phyloP scores from a whole-genome alignment of 2,113 vertebrate species.

The Apteryx mantelli region DNA sequence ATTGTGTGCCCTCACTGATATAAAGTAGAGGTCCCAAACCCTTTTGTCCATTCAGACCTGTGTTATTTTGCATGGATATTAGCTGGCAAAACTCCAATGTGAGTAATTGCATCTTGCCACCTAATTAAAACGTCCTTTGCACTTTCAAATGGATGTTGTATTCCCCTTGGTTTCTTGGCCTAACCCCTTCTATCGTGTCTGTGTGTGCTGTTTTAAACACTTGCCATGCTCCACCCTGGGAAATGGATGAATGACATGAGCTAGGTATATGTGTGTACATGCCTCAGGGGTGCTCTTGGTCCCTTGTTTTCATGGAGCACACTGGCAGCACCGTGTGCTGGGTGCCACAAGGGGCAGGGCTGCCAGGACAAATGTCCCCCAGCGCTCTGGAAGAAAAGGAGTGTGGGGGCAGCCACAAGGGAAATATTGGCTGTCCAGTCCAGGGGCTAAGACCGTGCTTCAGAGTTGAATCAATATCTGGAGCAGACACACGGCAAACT shows the following conservation, averaged over 20 bases:
- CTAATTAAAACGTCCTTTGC: not conserved
- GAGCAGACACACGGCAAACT: not conserved
- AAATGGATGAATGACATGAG: accelerated
- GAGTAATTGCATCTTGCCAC: not conserved
- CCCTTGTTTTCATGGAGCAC: not conserved
- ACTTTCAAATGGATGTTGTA: not conserved
- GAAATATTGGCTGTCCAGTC: not conserved
- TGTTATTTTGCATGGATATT: not conserved
- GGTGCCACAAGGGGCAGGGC: not conserved
- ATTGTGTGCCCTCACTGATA: not conserved
- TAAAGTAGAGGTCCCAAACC: not conserved
- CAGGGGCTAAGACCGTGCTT: not conserved
- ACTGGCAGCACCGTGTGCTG: accelerated
- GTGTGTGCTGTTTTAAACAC: not conserved
- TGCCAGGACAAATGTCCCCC: not conserved
- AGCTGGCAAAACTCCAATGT: conserved; percentile 1
- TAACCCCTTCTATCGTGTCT: not conserved
- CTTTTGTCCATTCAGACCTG: not conserved
- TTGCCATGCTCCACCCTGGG: not conserved
- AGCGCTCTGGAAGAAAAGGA: not conserved
- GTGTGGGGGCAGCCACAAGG: not conserved
- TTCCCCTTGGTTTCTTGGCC: not conserved
- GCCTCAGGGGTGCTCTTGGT: not conserved
- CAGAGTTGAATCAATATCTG: not conserved
- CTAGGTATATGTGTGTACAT: accelerated